Conservation (phyloP, 2,113 vertebrate genomes). For the Phasianus colchicus region DNA sequence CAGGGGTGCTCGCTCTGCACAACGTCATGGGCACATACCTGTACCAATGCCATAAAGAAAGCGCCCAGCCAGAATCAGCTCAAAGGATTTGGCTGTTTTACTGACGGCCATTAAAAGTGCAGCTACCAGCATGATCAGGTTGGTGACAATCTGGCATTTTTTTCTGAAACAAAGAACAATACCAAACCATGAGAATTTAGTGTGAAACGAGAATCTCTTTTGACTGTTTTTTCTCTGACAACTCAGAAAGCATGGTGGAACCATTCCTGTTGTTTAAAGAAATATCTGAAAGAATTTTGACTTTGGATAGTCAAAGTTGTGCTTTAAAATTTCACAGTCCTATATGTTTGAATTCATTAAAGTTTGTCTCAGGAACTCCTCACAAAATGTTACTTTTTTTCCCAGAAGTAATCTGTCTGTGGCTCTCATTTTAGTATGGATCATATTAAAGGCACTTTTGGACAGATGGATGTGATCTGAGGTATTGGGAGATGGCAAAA, state of each 20-base stretch:
- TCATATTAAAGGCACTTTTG: neutral
- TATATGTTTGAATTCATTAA: neutral
- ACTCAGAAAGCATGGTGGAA: neutral
- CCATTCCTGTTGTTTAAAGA: neutral
- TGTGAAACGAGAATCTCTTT: neutral
- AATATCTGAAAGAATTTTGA: neutral
- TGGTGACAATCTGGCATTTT: conserved; percentile 80
- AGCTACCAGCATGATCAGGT: conserved; percentile 79
- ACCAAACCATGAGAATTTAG: neutral
- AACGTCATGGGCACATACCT: conserved; percentile 56
- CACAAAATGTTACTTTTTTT: neutral
- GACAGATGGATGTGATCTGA: neutral
- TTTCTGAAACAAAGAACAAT: conserved; percentile 71
- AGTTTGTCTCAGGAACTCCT: neutral
- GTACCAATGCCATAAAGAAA: conserved; percentile 81
- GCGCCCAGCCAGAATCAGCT: conserved; percentile 82
- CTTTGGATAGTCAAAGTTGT: neutral
- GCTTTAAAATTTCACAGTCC: neutral
- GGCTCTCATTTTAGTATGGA: neutral
- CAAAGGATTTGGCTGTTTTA: conserved; percentile 77
- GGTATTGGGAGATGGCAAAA: neutral
- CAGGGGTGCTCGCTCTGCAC: neutral
- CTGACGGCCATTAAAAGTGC: conserved; percentile 80
- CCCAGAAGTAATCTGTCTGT: neutral
- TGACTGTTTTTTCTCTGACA: neutral